A percentile compares a stretch with the other conserved stretches of the same genome.
Evolutionary conservation across 1,140 invertebrate species (phyloP).

Genomic region (Drosophila bifasciata): DNA sequence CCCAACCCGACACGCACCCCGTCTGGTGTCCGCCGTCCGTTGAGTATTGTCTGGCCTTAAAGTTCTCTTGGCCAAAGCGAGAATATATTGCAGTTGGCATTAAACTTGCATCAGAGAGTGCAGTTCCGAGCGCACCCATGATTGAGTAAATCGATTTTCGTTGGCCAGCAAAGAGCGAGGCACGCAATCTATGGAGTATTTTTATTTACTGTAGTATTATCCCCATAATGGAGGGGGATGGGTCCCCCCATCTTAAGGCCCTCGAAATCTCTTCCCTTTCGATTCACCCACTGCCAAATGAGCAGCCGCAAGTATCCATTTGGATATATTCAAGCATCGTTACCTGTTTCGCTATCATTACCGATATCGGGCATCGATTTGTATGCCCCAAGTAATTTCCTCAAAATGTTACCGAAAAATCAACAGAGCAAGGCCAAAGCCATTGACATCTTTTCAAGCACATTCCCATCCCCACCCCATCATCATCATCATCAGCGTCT

Average conservation of each 20-base stretch:
- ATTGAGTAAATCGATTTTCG: slow-evolving; percentile 17
- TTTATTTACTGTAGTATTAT: slow-evolving; percentile 13
- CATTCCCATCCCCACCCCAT: slow-evolving; percentile 2
- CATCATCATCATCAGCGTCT: slow-evolving; percentile 27
- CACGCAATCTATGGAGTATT: slow-evolving; percentile 17
- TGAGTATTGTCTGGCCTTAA: slow-evolving; percentile 26
- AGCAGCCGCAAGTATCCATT: slow-evolving; percentile 6
- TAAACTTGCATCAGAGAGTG: slow-evolving; percentile 35
- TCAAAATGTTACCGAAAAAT: slow-evolving; percentile 35
- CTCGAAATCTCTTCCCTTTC: neutral
- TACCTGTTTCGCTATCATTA: slow-evolving; percentile 36
- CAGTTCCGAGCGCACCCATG: slow-evolving; percentile 8
- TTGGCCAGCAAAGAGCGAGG: neutral
- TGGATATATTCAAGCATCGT: slow-evolving; percentile 12
- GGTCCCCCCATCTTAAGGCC: neutral
- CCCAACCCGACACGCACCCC: slow-evolving; percentile 13
- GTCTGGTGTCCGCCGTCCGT: slow-evolving; percentile 13
- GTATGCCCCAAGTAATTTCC: slow-evolving; percentile 49
- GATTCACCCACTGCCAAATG: neutral
- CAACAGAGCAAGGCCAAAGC: slow-evolving; percentile 29
- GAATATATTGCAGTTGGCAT: slow-evolving; percentile 42
- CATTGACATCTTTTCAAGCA: slow-evolving; percentile 29
- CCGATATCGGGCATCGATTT: slow-evolving; percentile 48
- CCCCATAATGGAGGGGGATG: slow-evolving; percentile 1
- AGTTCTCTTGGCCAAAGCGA: slow-evolving; percentile 32